Base-by-base conservation (phyloP, 2,797 vertebrate genomes). In the Hypotaenidia philippensis region DNA sequence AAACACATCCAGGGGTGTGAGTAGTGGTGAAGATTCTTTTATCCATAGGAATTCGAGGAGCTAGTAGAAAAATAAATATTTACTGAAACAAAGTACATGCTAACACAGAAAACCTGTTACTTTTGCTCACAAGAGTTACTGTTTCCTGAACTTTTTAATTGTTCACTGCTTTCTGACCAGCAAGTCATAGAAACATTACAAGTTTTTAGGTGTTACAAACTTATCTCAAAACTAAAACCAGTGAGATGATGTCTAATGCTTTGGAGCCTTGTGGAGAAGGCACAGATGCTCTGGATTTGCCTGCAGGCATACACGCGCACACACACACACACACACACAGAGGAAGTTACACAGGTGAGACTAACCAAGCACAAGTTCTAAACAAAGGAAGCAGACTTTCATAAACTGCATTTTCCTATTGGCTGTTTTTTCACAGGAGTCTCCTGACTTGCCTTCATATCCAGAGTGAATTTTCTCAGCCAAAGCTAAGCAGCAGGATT, bases 1-100 rank as follows among this genome's bases (percentile, higher is more conserved):
- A 99, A 96, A 99, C 97, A 97, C 99, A 99, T 96, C 98, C 99
- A 83, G 99, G 99, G 27, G 98, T 99, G 97, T 99, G 99, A 94
- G 99, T 99, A 91, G 99, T 99, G 87, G 99, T 99, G 97, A 99
- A 99, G 97, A 99, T 98, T 96, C 99, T 98, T 97, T 99, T 99
- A 97, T 99, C 98, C 61, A 97, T 78, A 57, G 99, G 99, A 93
- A 99, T 99, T 49, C 98, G 98, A 96, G 99, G 99, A 97, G 99
- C 99, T 99, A 97, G 83, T 11, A 64, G 82, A 90, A 29, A 40
- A 61, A 87, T 26, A 86, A 78, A 60, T 38, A 78, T 52, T 53
- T 63, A 70, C 25, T 90, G 63, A 60, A 90, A 92, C 27, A 91
- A 92, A 90, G 83, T 5, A 89, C 1, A 8, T 45, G 70, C 45